These are phyloP conservation scores for Isurus oxyrinchus DNA, from an alignment of 2,113 vertebrate species.

Conservation along the genomic window DNA sequence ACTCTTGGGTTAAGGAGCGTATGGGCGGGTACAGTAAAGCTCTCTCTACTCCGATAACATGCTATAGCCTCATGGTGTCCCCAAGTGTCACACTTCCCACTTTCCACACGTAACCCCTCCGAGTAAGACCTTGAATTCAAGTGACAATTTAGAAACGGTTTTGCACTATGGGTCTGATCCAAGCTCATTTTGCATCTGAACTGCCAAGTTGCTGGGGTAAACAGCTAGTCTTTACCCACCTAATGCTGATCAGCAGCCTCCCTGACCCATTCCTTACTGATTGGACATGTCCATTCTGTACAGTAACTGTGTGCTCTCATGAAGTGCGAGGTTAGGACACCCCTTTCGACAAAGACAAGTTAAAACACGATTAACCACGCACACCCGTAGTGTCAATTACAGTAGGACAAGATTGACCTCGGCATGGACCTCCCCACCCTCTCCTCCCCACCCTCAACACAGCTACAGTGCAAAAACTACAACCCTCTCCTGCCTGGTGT, in stretches of 20 bases:
- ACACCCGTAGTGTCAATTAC: background rate
- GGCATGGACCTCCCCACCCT: background rate
- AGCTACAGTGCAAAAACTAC: background rate
- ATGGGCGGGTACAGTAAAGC: background rate
- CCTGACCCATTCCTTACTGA: background rate
- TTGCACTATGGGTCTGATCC: background rate
- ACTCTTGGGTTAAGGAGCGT: too few species aligned
- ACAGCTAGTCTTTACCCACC: background rate
- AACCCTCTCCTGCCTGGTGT: background rate
- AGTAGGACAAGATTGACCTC: background rate
- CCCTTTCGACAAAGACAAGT: background rate
- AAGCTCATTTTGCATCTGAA: background rate
- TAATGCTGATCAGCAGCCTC: fast-evolving
- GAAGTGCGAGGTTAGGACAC: background rate
- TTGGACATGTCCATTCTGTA: background rate
- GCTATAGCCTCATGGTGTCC: background rate
- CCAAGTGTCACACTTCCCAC: background rate
- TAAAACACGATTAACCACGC: background rate
- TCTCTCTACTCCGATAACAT: background rate
- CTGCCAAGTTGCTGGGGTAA: background rate
- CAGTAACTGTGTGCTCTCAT: background rate
- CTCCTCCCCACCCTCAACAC: background rate
- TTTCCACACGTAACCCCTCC: too few species aligned
- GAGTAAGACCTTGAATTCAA: background rate
- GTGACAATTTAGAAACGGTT: background rate